phyloP scores from a whole-genome alignment of 2,888 invertebrate genomes.

The Bellardia bayeri region DNA sequence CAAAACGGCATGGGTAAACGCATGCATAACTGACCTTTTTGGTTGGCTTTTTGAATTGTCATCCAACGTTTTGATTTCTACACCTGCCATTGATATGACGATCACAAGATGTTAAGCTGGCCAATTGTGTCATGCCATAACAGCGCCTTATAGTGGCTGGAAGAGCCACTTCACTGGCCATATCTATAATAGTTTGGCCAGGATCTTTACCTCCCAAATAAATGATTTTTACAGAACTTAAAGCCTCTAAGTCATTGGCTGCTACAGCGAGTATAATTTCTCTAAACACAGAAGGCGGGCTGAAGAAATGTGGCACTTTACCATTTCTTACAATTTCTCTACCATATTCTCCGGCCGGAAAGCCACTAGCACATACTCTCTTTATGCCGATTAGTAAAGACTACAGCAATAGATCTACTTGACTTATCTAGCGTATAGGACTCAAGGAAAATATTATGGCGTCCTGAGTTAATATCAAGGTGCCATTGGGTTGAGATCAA shows the following conservation, averaged over 20 bases:
- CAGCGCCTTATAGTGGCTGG: slow-evolving; percentile 57
- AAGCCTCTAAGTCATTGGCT: slow-evolving; percentile 28
- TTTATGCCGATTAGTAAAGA: slow-evolving; percentile 63
- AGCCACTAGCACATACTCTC: slow-evolving; percentile 64
- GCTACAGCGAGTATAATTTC: slow-evolving; percentile 54
- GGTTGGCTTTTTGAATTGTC: slow-evolving; percentile 60
- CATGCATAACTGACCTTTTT: slow-evolving; percentile 68
- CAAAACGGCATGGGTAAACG: slow-evolving; percentile 69
- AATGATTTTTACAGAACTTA: slow-evolving; percentile 55
- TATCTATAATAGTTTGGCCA: slow-evolving; percentile 44
- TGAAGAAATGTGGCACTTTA: slow-evolving; percentile 67
- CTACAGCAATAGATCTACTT: slow-evolving; percentile 70
- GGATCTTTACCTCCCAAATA: slow-evolving; percentile 71
- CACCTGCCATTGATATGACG: slow-evolving; percentile 59
- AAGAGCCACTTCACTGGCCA: slow-evolving; percentile 53
- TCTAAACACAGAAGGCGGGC: slow-evolving; percentile 59
- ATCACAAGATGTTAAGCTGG: slow-evolving; percentile 59
- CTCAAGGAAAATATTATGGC: slow-evolving; percentile 68
- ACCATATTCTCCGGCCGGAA: slow-evolving; percentile 40
- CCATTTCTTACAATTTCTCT: slow-evolving; percentile 57
- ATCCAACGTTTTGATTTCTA: slow-evolving; percentile 67
- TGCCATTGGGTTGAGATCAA: slow-evolving; percentile 54
- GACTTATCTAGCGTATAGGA: slow-evolving; percentile 73
- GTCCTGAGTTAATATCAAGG: slow-evolving; percentile 5
- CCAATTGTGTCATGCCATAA: slow-evolving; percentile 73